phyloP scores from a whole-genome alignment of 2,797 vertebrate species.

The Tokudaia muenninki region DNA sequence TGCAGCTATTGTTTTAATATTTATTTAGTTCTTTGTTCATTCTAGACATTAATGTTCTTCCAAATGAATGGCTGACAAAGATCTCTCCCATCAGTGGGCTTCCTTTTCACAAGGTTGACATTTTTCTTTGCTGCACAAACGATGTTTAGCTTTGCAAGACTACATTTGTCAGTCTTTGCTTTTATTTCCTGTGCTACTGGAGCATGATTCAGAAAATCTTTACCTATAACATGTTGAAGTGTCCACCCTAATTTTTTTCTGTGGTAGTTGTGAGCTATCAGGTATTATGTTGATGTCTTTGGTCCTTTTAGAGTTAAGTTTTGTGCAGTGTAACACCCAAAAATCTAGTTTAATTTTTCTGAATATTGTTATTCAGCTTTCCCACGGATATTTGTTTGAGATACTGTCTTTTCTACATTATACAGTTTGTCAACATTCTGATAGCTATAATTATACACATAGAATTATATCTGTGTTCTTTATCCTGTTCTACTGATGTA shows the following conservation, averaged over 20 bases:
- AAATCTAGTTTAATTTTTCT: not conserved
- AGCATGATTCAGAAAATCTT: not conserved
- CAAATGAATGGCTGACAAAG: not conserved
- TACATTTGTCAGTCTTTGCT: not conserved
- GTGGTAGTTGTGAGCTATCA: not conserved
- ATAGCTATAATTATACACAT: not conserved
- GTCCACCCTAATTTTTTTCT: not conserved
- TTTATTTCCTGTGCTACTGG: not conserved
- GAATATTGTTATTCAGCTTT: not conserved
- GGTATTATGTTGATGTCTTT: not conserved
- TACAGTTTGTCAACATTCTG: not conserved
- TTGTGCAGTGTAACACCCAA: not conserved
- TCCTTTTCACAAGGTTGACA: not conserved
- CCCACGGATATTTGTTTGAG: not conserved
- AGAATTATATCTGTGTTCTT: not conserved
- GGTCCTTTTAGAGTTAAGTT: not conserved
- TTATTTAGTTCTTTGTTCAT: not conserved
- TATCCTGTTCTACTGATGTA: not conserved
- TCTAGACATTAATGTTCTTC: not conserved
- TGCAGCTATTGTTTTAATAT: not conserved
- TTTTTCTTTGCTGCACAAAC: not conserved
- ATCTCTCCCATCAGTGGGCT: not conserved
- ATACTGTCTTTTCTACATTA: not conserved
- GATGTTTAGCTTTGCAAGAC: not conserved
- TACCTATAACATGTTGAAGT: too few relatives aligned